A percentile compares a stretch with the other conserved stretches of the same genome.
Evolutionary conservation across 2,888 invertebrate genomes (phyloP).

Genomic region (Ametastegia equiseti): DNA sequence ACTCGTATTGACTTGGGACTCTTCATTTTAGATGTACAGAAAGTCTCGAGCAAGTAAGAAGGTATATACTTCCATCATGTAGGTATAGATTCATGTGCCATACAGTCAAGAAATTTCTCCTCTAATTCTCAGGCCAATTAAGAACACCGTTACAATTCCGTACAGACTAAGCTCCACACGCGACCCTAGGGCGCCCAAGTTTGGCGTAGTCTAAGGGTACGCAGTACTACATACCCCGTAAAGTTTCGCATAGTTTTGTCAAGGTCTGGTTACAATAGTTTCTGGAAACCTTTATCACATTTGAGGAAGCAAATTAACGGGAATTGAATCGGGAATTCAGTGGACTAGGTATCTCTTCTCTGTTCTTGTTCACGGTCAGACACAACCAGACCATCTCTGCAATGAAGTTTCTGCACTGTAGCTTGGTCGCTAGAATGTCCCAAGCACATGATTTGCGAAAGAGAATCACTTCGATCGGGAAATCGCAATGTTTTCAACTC

Average conservation of each 20-base stretch:
- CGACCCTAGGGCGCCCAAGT: conserved; percentile 11
- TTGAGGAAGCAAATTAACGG: conserved; percentile 5
- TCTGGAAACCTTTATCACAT: neutral
- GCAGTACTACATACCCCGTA: too few relatives aligned
- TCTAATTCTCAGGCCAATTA: neutral
- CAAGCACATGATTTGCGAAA: neutral
- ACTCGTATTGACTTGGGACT: too few relatives aligned
- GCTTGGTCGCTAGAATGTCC: neutral
- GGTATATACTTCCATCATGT: too few relatives aligned
- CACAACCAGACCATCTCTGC: neutral
- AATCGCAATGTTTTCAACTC: neutral
- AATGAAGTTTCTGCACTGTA: neutral
- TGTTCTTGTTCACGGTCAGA: neutral
- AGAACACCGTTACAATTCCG: neutral
- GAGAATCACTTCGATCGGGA: neutral
- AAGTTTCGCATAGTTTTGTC: conserved; percentile 30
- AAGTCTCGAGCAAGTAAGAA: too few relatives aligned
- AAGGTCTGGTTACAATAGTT: conserved; percentile 17
- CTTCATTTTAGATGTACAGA: too few relatives aligned
- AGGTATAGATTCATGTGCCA: too few relatives aligned
- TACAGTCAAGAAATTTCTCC: neutral
- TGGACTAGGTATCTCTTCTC: neutral
- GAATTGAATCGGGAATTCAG: conserved; percentile 7
- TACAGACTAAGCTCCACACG: neutral
- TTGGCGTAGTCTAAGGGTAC: neutral